Base-by-base conservation (phyloP, 1,140 invertebrate genomes). In the Rhyacophila brunnea region DNA sequence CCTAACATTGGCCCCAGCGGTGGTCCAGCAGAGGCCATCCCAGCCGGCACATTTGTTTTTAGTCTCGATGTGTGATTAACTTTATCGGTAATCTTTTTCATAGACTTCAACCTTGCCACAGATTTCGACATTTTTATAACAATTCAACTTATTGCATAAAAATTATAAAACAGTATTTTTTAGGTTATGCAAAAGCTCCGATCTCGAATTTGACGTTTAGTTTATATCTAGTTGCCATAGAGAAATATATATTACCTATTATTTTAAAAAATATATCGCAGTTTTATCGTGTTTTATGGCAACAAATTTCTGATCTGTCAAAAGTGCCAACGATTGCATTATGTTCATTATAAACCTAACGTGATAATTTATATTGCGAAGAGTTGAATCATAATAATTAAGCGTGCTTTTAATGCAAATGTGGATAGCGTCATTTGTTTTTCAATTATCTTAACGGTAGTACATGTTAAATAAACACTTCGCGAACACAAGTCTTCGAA, bases 1-100 rank as follows among this genome's bases (percentile, higher is more conserved):
- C 93, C 93, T 51, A 97, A 81, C 83, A 89, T 88, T 23, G 93
- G 90, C 14, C 94, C 94, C n/a, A 98, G 75, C 40, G 93, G 94
- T 15, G 94, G 93, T 17, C 90, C 90, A 18, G 93, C 83, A 28
- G 85, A 81, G 44, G 94, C 94, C 83, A 91, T 83, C 56, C 91
- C 91, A 13, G 94, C 91, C 6, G 90, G 91, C 70, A 98, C 91
- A 78, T 87, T 83, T 3, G 88, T 88, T 65, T 80, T 82, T 48
- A 96, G 74, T 70, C 84, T 85, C 5, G 83, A 84, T 5, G 81
- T 79, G 71, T 94, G 91, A 50, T 87, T 79, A 9, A 93, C 72
- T 71, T 92, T 92, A 45, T 89, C 85, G 0, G 80, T 74, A 1
- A 81, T 73, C 73, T 90, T 89, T 70, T 86, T 91, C 57, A 85